phyloP scores from a whole-genome alignment of 2,797 vertebrate species.

The Fratercula arctica region DNA sequence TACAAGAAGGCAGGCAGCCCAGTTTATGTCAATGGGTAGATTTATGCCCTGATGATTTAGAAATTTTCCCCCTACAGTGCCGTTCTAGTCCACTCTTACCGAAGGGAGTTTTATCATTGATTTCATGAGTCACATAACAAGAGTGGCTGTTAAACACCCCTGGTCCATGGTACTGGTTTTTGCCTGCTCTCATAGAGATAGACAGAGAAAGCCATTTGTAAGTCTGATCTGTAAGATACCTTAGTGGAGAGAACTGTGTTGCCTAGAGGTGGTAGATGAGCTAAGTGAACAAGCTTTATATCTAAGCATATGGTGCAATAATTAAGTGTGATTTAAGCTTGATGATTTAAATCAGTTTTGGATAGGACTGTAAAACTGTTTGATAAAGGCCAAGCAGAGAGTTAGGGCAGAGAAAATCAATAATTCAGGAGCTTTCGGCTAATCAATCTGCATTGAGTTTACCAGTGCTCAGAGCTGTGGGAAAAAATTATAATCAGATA shows the following conservation, averaged over 20 bases:
- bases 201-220: background rate
- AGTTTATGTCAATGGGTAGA: background rate
- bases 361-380: background rate
- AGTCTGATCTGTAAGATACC: background rate
- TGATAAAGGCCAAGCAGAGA: background rate
- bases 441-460: background rate
- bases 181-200: background rate
- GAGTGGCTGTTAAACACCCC: background rate
- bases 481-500: background rate
- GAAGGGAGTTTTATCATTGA: background rate
- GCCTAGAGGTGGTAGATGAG: background rate
- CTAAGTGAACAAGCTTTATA: background rate
- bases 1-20: background rate
- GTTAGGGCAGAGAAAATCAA: accelerated
- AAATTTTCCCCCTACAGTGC: background rate
- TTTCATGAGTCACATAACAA: background rate
- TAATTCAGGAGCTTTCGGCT: background rate
- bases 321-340: background rate
- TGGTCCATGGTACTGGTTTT: background rate
- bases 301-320: background rate
- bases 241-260: background rate
- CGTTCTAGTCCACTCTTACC: background rate
- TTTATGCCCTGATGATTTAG: background rate
- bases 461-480: background rate
- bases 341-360: background rate